These are phyloP conservation scores for Anguilla pacifica DNA, from an alignment of 2,797 vertebrate genomes.

Conservation along the genomic window DNA sequence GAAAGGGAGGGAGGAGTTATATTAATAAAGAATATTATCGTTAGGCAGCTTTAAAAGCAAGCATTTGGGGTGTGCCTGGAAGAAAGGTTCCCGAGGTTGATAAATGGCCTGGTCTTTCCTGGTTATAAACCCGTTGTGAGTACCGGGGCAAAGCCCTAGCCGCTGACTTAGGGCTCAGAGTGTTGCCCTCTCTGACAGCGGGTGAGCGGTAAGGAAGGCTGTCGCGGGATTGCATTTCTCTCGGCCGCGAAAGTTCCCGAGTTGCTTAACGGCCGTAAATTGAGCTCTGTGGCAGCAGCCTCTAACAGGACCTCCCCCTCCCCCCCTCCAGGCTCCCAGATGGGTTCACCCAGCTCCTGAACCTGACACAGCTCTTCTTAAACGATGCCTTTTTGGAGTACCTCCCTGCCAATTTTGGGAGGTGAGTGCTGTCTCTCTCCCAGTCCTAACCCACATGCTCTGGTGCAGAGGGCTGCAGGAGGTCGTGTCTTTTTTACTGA, in stretches of 20 bases:
- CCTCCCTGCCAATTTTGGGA: conserved; percentile 98
- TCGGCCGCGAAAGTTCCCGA: conserved; percentile 14
- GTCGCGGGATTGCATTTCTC: conserved; percentile 40
- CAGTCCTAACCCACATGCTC: conserved; percentile 9
- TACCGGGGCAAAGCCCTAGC: not conserved
- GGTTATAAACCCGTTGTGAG: not conserved
- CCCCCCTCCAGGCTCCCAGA: conserved; percentile 88
- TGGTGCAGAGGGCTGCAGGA: conserved; percentile 23
- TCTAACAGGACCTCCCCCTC: conserved; percentile 46
- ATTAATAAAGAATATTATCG: not conserved
- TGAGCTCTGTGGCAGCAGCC: conserved; percentile 38
- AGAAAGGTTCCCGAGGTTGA: not conserved
- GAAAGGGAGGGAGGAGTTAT: not conserved
- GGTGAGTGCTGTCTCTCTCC: conserved; percentile 73
- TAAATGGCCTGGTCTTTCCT: not conserved
- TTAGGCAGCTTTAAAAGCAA: not conserved
- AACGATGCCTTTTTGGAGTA: conserved; percentile 99
- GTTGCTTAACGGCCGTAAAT: conserved; percentile 37
- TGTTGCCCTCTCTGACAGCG: not conserved
- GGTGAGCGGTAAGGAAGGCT: not conserved
- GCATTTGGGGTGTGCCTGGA: not conserved
- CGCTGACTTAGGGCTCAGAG: not conserved
- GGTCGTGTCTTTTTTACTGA: not conserved
- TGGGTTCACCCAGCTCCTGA: conserved; percentile 98
- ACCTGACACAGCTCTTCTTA: conserved; percentile 98